Conservation (phyloP, 2,888 invertebrate species). For the Cerastis leucographa region DNA sequence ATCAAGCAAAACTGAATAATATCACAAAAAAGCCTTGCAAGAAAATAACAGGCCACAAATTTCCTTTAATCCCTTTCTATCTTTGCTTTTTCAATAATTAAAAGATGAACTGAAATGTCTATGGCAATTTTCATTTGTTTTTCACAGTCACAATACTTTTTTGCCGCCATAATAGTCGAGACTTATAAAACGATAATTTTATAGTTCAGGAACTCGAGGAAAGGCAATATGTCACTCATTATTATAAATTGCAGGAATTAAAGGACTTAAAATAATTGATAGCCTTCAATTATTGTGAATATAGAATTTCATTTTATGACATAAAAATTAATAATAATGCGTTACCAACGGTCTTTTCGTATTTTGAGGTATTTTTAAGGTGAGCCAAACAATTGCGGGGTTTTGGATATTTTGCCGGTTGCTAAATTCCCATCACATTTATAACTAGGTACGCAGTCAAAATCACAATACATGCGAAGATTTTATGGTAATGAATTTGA, state of each 20-base stretch:
- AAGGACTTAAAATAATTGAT: background rate
- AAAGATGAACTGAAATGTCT: background rate
- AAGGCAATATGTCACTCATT: slow-evolving; percentile 5
- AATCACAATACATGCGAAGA: background rate
- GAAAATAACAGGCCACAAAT: too few relatives aligned
- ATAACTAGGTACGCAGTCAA: background rate
- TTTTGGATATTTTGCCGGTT: background rate
- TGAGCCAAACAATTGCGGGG: background rate
- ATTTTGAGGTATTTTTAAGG: background rate
- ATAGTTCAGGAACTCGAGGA: background rate
- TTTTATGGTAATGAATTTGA: background rate
- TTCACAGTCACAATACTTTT: background rate
- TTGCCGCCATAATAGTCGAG: background rate
- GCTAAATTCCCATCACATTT: background rate
- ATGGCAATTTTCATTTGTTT: background rate
- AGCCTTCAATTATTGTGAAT: background rate
- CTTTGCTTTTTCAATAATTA: background rate
- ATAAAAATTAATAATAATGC: background rate
- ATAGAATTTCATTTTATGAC: background rate
- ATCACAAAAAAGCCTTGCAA: too few relatives aligned
- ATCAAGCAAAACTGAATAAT: background rate
- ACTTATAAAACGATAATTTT: background rate
- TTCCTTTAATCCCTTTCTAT: too few relatives aligned
- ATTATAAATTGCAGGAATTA: background rate
- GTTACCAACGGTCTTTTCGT: background rate